Conservation (phyloP, 64 coral and sea anemone genomes). For the Orbicella faveolata region DNA sequence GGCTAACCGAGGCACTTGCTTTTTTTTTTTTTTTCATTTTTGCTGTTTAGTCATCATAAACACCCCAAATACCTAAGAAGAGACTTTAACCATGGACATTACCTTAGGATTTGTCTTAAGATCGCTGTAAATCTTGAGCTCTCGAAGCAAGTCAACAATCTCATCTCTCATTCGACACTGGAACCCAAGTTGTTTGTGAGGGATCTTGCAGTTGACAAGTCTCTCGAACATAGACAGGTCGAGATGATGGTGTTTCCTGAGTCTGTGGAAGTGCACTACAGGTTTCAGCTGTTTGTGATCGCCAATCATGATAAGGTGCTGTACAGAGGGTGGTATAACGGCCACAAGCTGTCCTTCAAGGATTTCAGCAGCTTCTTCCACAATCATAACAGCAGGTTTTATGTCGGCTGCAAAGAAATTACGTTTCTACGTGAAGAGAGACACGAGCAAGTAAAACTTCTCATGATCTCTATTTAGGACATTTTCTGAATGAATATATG, state of each 20-base stretch:
- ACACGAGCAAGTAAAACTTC: background rate
- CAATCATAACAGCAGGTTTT: slow-evolving; percentile 78
- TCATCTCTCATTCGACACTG: slow-evolving; percentile 89
- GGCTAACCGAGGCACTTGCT: too few species aligned
- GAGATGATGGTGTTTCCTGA: slow-evolving; percentile 52
- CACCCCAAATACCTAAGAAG: background rate
- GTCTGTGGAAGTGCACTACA: slow-evolving; percentile 36
- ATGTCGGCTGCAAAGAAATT: slow-evolving; percentile 31
- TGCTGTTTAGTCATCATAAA: background rate
- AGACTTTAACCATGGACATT: background rate
- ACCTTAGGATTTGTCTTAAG: slow-evolving; percentile 71
- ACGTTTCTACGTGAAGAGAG: too few species aligned
- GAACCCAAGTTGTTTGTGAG: slow-evolving; percentile 37
- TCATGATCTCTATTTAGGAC: too few species aligned
- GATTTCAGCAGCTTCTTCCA: slow-evolving; percentile 90
- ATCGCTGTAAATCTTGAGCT: slow-evolving; percentile 46
- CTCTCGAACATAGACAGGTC: slow-evolving; percentile 90
- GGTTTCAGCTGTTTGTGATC: slow-evolving; percentile 83
- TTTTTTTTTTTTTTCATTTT: too few species aligned
- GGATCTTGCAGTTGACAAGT: slow-evolving; percentile 57
- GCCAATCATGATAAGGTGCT: slow-evolving; percentile 91
- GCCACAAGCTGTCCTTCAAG: slow-evolving; percentile 79
- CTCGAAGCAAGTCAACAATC: slow-evolving; percentile 58
- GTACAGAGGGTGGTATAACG: slow-evolving; percentile 61
- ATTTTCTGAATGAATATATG: too few species aligned